Conservation (phyloP, 1,140 invertebrate genomes). For the Dendrolimus kikuchii region DNA sequence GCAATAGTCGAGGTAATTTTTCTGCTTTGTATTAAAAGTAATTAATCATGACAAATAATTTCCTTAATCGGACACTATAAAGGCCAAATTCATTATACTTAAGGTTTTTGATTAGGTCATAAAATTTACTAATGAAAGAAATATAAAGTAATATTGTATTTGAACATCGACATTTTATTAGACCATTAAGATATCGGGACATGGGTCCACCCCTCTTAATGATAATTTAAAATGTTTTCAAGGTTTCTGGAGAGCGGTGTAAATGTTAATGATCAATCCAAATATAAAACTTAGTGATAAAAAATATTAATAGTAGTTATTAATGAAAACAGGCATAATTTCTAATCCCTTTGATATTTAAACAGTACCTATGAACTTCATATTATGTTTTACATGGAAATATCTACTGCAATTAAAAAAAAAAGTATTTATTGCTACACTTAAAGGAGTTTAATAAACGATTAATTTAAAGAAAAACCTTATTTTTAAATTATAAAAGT, state of each 20-base stretch:
- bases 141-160: conserved; percentile 10
- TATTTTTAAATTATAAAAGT: too few species aligned
- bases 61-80: too few species aligned
- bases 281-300: not conserved
- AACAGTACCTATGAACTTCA: not conserved
- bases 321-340: not conserved
- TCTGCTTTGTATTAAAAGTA: too few species aligned
- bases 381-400: too few species aligned
- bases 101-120: conserved; percentile 6
- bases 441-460: too few species aligned
- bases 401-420: too few species aligned
- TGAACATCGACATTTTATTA: conserved; percentile 8
- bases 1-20: too few species aligned
- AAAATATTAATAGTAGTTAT: too few species aligned
- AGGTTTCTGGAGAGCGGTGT: not conserved
- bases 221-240: conserved; percentile 3
- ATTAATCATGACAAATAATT: conserved; percentile 17
- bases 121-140: conserved; percentile 8
- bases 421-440: too few species aligned
- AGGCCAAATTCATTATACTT: too few species aligned
- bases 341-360: not conserved
- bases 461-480: too few species aligned
- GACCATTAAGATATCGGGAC: conserved; percentile 5
- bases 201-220: not conserved
- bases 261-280: not conserved